Conservation (phyloP, 64 coral and sea anemone species). For the Cladopsammia gracilis region DNA sequence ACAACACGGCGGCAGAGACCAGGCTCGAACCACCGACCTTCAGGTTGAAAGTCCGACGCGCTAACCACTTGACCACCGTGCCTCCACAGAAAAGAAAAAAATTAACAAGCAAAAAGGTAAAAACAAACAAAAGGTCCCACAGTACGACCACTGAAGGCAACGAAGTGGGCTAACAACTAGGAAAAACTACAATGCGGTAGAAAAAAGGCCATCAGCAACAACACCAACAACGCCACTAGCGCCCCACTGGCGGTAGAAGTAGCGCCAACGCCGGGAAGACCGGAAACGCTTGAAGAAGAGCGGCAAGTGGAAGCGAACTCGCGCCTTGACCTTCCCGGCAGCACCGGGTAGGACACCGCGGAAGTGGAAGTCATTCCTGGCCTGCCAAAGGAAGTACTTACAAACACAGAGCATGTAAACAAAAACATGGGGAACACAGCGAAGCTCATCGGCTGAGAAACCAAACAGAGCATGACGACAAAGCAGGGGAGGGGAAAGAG, state of each 20-base stretch:
- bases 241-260: conserved; percentile 1
- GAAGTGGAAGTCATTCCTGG: conserved; percentile 41
- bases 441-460: not conserved
- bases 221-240: not conserved
- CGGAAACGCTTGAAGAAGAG: not conserved
- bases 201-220: not conserved
- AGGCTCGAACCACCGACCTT: too few relatives aligned
- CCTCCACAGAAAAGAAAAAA: too few relatives aligned
- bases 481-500: not conserved
- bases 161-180: too few relatives aligned
- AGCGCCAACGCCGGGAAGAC: not conserved
- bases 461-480: conserved; percentile 14
- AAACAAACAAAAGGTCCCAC: too few relatives aligned
- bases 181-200: not conserved
- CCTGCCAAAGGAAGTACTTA: conserved; percentile 12
- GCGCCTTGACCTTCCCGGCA: not conserved
- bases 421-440: not conserved
- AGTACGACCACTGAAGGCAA: too few relatives aligned
- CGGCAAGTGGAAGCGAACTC: not conserved
- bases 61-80: too few relatives aligned
- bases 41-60: too few relatives aligned
- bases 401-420: conserved; percentile 13
- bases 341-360: too few relatives aligned
- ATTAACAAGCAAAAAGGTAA: too few relatives aligned
- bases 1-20: too few relatives aligned